A percentile compares a stretch with the other conserved stretches of the same genome.
phyloP scores from a whole-genome alignment of 1,140 invertebrate genomes.

The Macrocentrus cingulum region DNA sequence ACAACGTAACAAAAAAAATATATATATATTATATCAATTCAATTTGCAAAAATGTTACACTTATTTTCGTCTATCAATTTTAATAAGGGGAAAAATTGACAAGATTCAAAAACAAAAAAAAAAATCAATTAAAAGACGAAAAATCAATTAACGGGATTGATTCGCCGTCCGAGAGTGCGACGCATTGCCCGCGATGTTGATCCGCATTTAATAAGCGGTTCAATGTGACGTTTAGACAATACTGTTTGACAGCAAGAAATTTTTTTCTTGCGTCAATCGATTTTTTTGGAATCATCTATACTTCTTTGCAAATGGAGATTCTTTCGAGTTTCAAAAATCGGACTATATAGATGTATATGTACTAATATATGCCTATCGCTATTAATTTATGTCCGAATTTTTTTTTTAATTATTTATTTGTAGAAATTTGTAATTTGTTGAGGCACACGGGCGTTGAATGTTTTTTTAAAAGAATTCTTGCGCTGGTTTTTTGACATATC shows the following conservation, averaged over 20 bases:
- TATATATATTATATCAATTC: no score
- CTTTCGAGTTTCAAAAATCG: no score
- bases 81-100: not conserved
- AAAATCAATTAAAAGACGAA: conserved; percentile 2
- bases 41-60: conserved; percentile 6
- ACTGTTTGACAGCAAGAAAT: conserved; percentile 25
- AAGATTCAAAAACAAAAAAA: conserved; percentile 2
- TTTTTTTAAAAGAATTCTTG: no score
- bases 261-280: conserved; percentile 21
- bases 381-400: not conserved
- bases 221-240: conserved; percentile 27
- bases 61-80: conserved; percentile 12
- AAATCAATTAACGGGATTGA: conserved; percentile 20
- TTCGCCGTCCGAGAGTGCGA: conserved; percentile 28
- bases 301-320: conserved; percentile 8
- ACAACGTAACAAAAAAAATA: conserved; percentile 21
- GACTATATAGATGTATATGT: no score
- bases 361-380: not conserved
- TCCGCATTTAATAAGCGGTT: conserved; percentile 20
- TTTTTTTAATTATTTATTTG: no score
- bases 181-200: conserved; percentile 23
- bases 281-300: conserved; percentile 14
- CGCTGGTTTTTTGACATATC: no score
- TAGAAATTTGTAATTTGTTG: no score
- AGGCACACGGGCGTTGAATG: no score